These are phyloP conservation scores for Copsychus sechellarum DNA, from an alignment of 2,113 vertebrate species.

Conservation along the genomic window DNA sequence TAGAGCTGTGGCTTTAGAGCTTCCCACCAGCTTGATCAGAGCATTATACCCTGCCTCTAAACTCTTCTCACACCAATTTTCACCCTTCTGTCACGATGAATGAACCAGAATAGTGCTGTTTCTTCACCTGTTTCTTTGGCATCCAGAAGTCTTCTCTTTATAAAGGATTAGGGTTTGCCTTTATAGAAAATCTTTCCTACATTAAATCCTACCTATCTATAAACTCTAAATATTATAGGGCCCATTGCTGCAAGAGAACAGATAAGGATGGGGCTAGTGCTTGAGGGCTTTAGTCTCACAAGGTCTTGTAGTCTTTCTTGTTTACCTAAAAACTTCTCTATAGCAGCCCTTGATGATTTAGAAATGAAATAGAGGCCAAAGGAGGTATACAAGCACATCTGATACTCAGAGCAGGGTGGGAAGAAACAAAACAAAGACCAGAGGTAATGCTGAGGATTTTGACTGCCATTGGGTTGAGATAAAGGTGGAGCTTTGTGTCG, in stretches of 20 bases:
- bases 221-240: not conserved
- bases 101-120: not conserved
- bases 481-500: not conserved
- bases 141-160: not conserved
- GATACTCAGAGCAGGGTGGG: fast-evolving
- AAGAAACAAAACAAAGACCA: not conserved
- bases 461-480: not conserved
- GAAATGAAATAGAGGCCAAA: not conserved
- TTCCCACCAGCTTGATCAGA: not conserved
- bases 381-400: not conserved
- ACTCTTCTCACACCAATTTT: not conserved
- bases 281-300: not conserved
- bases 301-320: not conserved
- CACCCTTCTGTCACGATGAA: not conserved
- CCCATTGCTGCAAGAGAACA: not conserved
- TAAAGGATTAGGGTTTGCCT: not conserved
- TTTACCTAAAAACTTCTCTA: not conserved
- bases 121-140: not conserved
- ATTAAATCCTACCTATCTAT: not conserved
- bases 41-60: not conserved
- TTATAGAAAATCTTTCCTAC: not conserved
- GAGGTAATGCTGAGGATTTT: not conserved
- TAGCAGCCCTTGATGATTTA: not conserved
- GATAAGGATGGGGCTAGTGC: not conserved
- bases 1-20: not conserved